A percentile compares a stretch with the other conserved stretches of the same genome.
Evolutionary conservation across 2,113 vertebrate species (phyloP).

Genomic region (Ptychochromis oligacanthus): DNA sequence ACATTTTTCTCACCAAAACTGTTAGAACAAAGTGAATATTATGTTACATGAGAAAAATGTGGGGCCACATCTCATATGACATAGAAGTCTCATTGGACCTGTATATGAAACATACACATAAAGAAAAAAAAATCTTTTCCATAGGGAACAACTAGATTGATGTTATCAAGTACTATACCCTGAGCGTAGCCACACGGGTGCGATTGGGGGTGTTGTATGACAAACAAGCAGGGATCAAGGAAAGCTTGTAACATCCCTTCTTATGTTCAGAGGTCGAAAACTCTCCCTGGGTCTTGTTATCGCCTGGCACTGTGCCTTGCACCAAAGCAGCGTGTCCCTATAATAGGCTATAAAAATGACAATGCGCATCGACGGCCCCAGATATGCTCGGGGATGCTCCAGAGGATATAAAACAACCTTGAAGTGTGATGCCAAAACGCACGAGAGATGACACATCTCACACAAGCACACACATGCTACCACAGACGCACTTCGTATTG

Average conservation of each 20-base stretch:
- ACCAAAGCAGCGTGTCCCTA: conserved; percentile 23
- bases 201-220: background rate
- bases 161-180: background rate
- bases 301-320: background rate
- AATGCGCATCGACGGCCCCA: conserved; percentile 8
- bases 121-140: background rate
- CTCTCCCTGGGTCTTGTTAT: conserved; percentile 41
- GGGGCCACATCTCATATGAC: no score
- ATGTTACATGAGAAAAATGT: no score
- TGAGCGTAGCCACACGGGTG: background rate
- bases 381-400: background rate
- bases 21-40: no score
- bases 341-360: conserved; percentile 48
- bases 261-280: conserved; percentile 15
- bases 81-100: background rate
- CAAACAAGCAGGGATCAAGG: conserved; percentile 29
- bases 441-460: conserved; percentile 39
- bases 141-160: background rate
- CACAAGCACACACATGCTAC: conserved; percentile 3
- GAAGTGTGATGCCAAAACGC: background rate
- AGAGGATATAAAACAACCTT: conserved; percentile 34
- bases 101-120: background rate
- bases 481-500: conserved; percentile 11
- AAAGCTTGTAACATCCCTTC: conserved; percentile 37
- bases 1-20: no score